Evolutionary conservation across 2,888 invertebrate genomes (phyloP), one percentile per base, ranked within the genome.

Genomic region (Strigamia crassipes): DNA sequence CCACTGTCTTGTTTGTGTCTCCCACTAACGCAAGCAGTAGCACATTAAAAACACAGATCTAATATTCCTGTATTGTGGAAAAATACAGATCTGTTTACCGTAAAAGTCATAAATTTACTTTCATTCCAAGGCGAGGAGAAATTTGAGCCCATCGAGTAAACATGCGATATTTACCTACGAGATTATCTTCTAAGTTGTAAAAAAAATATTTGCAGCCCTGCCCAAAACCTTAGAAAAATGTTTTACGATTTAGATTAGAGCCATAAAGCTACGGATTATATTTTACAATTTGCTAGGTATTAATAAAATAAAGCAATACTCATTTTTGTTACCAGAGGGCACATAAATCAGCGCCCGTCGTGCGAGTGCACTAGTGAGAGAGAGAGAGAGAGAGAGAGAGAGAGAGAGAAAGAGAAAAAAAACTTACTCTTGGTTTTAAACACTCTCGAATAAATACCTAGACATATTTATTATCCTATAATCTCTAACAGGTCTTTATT

Each of bases 201-300:
- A 73, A 56, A 66, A 73, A 73, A 73, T 73, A 73, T 73, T 73
- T 73, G 31, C 73, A 31, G 73, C 73, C 73, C 73, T 73, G 73
- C 73, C 73, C 31, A 27, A 73, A 61, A 23, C 18, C 51, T 61
- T 61, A n/a, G 18, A 21, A 61, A 61, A 73, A 73, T 56, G 56
- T 56, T 56, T 56, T 56, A 73, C n/a, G 23, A 73, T 10, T 73
- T 73, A 31, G 23, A 31, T 31, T 31, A 66, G 21, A 23, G 73
- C 27, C 23, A 12, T 73, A 15, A 23, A 73, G 27, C 73, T 4
- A 10, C 5, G 31, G 31, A 31, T 31, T 31, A 73, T 31, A 73
- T 73, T 73, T 73, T 73, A 73, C 9, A 27, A 73, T 56, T 21
- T 18, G 21, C 23, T 21, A 5, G 23, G 12, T n/a, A 21, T 15